Conservation (phyloP, 2,888 invertebrate genomes). For the Ferrisia virgata region DNA sequence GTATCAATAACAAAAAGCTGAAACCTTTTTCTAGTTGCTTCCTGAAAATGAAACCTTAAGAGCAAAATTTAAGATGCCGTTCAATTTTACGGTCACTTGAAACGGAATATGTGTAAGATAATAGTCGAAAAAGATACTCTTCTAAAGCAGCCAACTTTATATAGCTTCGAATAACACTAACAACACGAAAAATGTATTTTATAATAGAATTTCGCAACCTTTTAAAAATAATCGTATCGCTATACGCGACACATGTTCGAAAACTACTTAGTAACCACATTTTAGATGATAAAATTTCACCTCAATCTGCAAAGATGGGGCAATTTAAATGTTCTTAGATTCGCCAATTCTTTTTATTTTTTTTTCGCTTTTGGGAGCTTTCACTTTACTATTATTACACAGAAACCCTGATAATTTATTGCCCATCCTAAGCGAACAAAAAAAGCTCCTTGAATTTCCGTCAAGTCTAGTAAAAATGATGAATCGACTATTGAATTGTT, state of each 20-base stretch:
- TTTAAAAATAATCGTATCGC: background rate
- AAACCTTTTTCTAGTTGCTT: background rate
- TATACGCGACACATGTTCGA: background rate
- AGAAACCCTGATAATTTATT: background rate
- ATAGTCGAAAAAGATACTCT: background rate
- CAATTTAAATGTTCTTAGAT: background rate
- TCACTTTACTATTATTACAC: too few relatives aligned
- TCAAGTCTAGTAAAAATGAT: background rate
- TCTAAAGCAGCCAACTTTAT: background rate
- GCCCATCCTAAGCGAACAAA: background rate
- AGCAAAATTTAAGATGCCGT: slow-evolving; percentile 1
- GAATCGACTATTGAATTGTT: background rate
- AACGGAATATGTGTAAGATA: background rate
- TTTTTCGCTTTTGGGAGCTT: background rate
- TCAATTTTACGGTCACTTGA: background rate
- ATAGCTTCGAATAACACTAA: background rate
- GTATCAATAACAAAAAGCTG: background rate
- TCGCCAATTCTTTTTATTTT: background rate
- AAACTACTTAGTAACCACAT: too few relatives aligned
- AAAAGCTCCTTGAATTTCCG: background rate
- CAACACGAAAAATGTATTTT: background rate
- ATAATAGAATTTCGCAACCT: background rate
- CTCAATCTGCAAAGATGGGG: background rate
- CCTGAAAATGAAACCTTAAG: background rate
- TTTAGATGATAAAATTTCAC: background rate